Evolutionary conservation across 2,113 vertebrate species (phyloP), one percentile per base, ranked within the genome.

Genomic region (Dromaius novaehollandiae): DNA sequence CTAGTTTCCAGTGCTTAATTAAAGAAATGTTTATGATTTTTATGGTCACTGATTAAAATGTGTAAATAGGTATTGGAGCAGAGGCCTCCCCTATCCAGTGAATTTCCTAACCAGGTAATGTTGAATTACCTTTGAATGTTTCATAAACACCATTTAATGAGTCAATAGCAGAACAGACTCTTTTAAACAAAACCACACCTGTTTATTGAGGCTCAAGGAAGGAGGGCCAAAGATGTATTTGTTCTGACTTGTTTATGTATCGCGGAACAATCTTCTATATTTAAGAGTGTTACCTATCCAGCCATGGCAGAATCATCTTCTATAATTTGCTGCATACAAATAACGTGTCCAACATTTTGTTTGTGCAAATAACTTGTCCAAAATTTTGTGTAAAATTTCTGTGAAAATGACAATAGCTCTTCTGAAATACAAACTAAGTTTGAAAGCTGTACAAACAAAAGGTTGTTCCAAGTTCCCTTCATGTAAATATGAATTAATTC

Each of bases 341-440:
- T 30, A 58, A 34, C 1, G 3, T 0, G 6, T 51, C 25, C 1
- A 2, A n/a, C 1, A 10, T 58, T 61, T 80, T 65, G 12, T 81
- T 55, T 53, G 20, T 63, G 46, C 26, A 82, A 93, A 61, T 30
- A 58, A 26, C 1, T 4, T 0, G 5, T 48, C 25, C 1, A 2
- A 36, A 1, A 12, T 60, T 63, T 70, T 74, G 12, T 81, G 86
- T 71, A 36, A 71, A 66, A 32, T 60, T 30, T 70, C 26, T 25
- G 5, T 46, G 50, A 19, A 74, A 82, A 74, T 65, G 4, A n/a
- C 32, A 56, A 4, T 5, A 53, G 32, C 0, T 0, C 11, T 70
- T 80, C 82, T 76, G 25, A 88, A 73, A 56, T 11, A 48, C 6
- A 25, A 0, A 1, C 44, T 40, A 61, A 40, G 44, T 61, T 56